Conservation (phyloP, 2,797 vertebrate species). For the Prunella strophiata region DNA sequence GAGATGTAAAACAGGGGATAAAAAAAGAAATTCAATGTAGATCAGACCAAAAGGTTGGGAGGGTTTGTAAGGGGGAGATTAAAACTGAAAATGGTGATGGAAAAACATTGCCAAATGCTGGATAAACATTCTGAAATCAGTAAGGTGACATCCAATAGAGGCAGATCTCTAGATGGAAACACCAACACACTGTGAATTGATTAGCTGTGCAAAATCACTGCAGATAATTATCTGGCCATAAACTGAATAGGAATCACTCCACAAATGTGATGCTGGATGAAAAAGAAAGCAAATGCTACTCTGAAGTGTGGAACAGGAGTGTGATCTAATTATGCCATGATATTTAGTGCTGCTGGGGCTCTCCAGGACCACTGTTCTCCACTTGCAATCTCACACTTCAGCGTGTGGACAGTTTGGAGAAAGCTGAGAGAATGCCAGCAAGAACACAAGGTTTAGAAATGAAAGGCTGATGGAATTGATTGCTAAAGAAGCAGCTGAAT, state of each 20-base stretch:
- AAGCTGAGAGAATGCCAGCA: not conserved
- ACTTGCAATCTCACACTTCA: not conserved
- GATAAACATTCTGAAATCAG: not conserved
- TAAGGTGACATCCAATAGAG: not conserved
- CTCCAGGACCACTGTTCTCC: not conserved
- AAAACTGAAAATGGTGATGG: not conserved
- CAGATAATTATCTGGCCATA: conserved; percentile 6
- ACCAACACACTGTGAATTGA: not conserved
- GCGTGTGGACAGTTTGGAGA: not conserved
- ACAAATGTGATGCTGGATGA: not conserved
- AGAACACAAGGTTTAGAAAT: not conserved
- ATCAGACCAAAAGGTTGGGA: not conserved
- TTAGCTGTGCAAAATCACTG: not conserved
- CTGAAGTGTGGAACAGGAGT: not conserved
- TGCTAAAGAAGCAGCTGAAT: not conserved
- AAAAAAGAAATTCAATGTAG: not conserved
- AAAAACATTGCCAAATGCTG: not conserved
- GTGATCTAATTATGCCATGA: not conserved
- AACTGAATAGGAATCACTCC: not conserved
- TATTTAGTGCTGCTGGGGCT: not conserved
- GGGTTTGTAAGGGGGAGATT: not conserved
- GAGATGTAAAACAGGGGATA: not conserved
- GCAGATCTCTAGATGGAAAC: not conserved
- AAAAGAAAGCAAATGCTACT: not conserved
- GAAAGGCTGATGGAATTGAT: not conserved